Percentiles rank a stretch among this genome's conserved stretches.
Evolutionary conservation across 2,797 vertebrate species (phyloP).

Genomic region (Hyperoplus immaculatus): DNA sequence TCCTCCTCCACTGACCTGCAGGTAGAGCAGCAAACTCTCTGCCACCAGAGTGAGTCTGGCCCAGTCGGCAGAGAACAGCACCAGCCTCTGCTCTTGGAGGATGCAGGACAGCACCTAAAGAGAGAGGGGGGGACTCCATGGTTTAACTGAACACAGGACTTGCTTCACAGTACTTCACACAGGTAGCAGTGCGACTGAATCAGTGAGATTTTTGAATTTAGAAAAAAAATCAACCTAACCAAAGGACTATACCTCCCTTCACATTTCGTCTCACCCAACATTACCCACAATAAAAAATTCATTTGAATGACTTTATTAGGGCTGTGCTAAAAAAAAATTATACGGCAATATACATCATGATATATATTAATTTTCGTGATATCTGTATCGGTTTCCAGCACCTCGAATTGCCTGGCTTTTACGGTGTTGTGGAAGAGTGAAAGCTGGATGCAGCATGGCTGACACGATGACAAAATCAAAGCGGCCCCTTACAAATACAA

Average conservation of each 20-base stretch:
- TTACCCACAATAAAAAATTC: neutral
- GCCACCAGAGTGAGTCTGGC: conserved; percentile 92
- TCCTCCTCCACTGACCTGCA: conserved; percentile 77
- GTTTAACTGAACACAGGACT: neutral
- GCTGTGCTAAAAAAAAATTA: too few species aligned
- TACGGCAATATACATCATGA: too few species aligned
- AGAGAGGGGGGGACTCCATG: neutral
- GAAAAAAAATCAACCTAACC: neutral
- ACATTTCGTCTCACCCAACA: neutral
- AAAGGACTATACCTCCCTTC: neutral
- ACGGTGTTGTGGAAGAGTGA: too few species aligned
- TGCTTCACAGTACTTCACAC: neutral
- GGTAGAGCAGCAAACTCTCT: conserved; percentile 91
- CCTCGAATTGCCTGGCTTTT: too few species aligned
- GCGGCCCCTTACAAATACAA: too few species aligned
- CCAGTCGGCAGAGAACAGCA: conserved; percentile 94
- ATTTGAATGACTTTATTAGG: neutral
- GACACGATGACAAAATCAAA: too few species aligned
- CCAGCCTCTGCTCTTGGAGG: conserved; percentile 91
- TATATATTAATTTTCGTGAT: too few species aligned
- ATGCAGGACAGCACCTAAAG: conserved; percentile 88
- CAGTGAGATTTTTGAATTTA: neutral
- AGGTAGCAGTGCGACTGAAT: neutral
- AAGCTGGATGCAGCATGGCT: too few species aligned
- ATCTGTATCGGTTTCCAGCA: too few species aligned